These are phyloP conservation scores for Ursus arctos DNA, from an alignment of 2,113 vertebrate genomes.

Conservation along the genomic window DNA sequence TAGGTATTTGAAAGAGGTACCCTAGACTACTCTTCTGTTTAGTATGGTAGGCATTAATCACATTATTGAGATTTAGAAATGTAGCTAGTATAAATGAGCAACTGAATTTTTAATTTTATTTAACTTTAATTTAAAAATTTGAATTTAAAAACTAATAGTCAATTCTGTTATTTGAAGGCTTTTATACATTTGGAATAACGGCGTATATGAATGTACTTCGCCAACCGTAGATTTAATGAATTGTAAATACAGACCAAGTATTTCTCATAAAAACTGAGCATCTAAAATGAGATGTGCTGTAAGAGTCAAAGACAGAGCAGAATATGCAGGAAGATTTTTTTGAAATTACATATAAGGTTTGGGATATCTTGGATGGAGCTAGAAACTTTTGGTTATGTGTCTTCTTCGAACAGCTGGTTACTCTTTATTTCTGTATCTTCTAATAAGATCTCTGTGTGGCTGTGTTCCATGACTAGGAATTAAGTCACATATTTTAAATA, in stretches of 20 bases:
- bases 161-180: background rate
- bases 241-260: background rate
- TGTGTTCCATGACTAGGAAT: background rate
- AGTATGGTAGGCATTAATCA: background rate
- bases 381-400: background rate
- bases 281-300: background rate
- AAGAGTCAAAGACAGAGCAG: background rate
- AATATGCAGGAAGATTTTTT: background rate
- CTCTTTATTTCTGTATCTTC: background rate
- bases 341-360: background rate
- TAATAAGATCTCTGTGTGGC: background rate
- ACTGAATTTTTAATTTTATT: background rate
- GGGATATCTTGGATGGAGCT: background rate
- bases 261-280: background rate
- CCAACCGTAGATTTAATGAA: background rate
- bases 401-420: background rate
- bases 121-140: background rate
- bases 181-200: background rate
- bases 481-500: background rate
- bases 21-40: background rate
- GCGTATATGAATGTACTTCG: background rate
- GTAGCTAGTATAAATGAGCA: background rate
- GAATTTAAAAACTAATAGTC: background rate
- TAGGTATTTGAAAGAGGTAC: background rate
- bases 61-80: background rate